These are phyloP conservation scores for Achatina immaculata DNA, from an alignment of 1,140 invertebrate genomes.

Conservation along the genomic window DNA sequence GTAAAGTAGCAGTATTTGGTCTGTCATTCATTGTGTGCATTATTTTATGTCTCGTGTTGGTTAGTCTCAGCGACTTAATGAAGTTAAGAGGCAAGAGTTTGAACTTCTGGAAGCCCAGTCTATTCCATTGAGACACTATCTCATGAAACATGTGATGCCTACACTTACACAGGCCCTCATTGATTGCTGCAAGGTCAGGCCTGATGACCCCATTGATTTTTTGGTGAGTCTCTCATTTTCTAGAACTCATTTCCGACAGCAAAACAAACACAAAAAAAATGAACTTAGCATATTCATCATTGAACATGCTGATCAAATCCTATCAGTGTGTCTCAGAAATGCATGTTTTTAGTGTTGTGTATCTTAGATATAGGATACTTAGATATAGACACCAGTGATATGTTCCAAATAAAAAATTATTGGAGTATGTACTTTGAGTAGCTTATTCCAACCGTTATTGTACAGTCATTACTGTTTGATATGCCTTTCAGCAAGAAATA, in stretches of 20 bases:
- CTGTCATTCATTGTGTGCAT: too few relatives aligned
- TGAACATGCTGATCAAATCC: too few relatives aligned
- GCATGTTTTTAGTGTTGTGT: background rate
- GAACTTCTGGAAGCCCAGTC: conserved; percentile 77
- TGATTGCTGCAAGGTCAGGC: conserved; percentile 79
- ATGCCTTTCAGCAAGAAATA: too few relatives aligned
- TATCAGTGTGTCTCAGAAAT: background rate
- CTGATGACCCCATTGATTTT: conserved; percentile 81
- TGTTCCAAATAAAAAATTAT: too few relatives aligned
- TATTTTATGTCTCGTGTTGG: background rate
- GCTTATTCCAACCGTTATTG: too few relatives aligned
- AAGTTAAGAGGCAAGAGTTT: conserved; percentile 80
- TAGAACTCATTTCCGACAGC: background rate
- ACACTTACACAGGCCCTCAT: conserved; percentile 79
- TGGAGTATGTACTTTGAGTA: too few relatives aligned
- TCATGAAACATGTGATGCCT: conserved; percentile 81
- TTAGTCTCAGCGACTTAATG: conserved; percentile 76
- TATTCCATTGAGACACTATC: conserved; percentile 80
- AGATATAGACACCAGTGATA: too few relatives aligned
- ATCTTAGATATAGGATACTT: background rate
- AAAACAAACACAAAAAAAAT: background rate
- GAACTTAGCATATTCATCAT: too few relatives aligned
- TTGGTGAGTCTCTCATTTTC: conserved; percentile 60
- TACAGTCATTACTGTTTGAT: too few relatives aligned
- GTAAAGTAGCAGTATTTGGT: too few relatives aligned